These are phyloP conservation scores for Pristionchus pacificus DNA, from an alignment of 1,140 invertebrate species.

Conservation along the genomic window DNA sequence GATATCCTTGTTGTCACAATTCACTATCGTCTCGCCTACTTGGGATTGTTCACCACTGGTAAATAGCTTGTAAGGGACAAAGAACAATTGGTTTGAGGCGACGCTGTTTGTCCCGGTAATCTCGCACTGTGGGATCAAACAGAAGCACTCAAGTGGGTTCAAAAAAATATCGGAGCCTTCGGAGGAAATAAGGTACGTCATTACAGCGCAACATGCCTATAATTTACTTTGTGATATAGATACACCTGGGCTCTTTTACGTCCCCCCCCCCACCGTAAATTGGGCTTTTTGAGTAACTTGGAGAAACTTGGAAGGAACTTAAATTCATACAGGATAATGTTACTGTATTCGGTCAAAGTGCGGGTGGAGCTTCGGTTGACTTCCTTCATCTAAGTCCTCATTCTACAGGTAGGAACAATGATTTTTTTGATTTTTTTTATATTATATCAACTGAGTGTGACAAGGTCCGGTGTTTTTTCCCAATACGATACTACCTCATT, in stretches of 20 bases:
- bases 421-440: too few species aligned
- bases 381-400: slow-evolving; percentile 78
- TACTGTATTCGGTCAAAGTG: slow-evolving; percentile 63
- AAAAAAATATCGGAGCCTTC: slow-evolving; percentile 5
- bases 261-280: too few species aligned
- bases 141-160: slow-evolving; percentile 55
- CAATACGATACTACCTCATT: neutral
- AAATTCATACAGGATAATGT: slow-evolving; percentile 62
- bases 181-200: neutral
- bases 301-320: neutral
- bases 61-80: neutral
- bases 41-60: slow-evolving; percentile 44
- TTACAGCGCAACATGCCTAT: too few species aligned
- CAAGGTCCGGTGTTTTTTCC: neutral
- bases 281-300: neutral
- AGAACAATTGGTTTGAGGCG: slow-evolving; percentile 16
- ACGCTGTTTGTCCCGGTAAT: slow-evolving; percentile 54
- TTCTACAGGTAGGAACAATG: slow-evolving; percentile 60
- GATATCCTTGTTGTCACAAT: slow-evolving; percentile 27
- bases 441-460: too few species aligned
- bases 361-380: slow-evolving; percentile 75
- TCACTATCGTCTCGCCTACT: slow-evolving; percentile 25
- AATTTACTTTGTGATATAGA: too few species aligned
- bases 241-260: too few species aligned
- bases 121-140: slow-evolving; percentile 55